Base-by-base conservation (phyloP, 2,113 vertebrate genomes). In the Oxygymnocypris stewartii region DNA sequence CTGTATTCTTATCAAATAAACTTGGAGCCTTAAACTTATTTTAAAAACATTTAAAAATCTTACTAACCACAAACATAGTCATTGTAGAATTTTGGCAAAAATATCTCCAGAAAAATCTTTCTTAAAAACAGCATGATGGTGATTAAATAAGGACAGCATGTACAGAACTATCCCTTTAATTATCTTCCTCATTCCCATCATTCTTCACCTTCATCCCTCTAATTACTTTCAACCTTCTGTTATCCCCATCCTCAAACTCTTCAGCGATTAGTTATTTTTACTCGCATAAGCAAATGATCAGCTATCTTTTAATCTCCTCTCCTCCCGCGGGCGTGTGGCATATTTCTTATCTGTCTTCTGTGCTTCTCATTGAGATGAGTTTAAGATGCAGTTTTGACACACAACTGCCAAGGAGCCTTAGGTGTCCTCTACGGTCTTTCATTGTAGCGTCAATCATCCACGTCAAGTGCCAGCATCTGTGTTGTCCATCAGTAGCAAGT, bases 401-500 rank as follows among this genome's bases (percentile, higher is more conserved):
- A 25, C 51, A 61, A 47, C n/a, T 1, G 3, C 14, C 12, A 47
- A 71, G 47, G 35, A 76, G 69, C 54, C 84, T 47, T 44, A 28
- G 14, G 51, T 83, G 31, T 47, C 51, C 61, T 78, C 61, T 4
- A 59, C 28, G 59, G 28, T 25, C 37, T 51, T 54, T 18, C 20
- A 73, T 25, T 31, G 28, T 71, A 79, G 79, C 42, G 51, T 74
- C 84, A 83, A 54, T 82, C 63, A 74, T 82, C 23, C 71, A 76
- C 71, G 47, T 51, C 61, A n/a, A 54, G 12, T 18, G 61, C 18
- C 59, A 14, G 2, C 4, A 18, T 25, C 16, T 40, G 57, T 63
- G 35, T 49, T 57, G 75, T 40, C 18, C 10, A 80, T 77, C 69
- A 75, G 23, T 14, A 47, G 40, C 31, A 25, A 79, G 54, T 11